Evolutionary conservation across 2,797 vertebrate genomes (phyloP), one percentile per base, ranked within the genome.

Genomic region (Propithecus deckenii): DNA sequence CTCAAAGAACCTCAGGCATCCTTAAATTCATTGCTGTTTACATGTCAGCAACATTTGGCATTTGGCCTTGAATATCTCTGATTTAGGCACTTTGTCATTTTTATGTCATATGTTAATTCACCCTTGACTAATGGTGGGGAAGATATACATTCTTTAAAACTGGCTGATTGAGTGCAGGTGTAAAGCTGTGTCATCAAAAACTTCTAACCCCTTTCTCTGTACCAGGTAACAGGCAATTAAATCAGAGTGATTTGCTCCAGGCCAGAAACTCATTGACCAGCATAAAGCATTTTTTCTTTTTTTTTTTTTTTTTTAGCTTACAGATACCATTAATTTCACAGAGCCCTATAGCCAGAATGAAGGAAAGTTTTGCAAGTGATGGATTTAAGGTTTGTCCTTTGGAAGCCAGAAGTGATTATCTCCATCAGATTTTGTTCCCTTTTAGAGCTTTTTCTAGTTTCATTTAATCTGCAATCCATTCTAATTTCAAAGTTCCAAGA

Each of bases 191-290:
- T 74, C 76, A 48, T 86, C 91, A 94, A 79, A 94, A 76, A 93
- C 80, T 90, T 92, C 76, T 67, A 96, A 91, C 48, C 79, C n/a
- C 43, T 95, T 96, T 95, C 59, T 91, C 23, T 74, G n/a, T 94
- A 63, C 65, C 48, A 95, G 89, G 65, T 93, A 97, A 91, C 41
- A 96, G 75, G 55, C 92, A 96, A 96, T 97, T 93, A 95, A 94
- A 89, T 91, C 65, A 86, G n/a, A 94, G n/a, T 81, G 89, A 92
- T 94, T 96, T 97, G 89, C 71, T 93, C 30, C 17, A 91, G 69
- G 63, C 57, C 88, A 83, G n/a, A 94, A 96, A 50, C 61, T 97
- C 61, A 93, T 57, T 85, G 86, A 89, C 93, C 57, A 81, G n/a
- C 48, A 92, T 25, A 78, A 94, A 57, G 9, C 41, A 75, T 59